Conservation (phyloP, 2,888 invertebrate genomes). For the Polyploca ridens region DNA sequence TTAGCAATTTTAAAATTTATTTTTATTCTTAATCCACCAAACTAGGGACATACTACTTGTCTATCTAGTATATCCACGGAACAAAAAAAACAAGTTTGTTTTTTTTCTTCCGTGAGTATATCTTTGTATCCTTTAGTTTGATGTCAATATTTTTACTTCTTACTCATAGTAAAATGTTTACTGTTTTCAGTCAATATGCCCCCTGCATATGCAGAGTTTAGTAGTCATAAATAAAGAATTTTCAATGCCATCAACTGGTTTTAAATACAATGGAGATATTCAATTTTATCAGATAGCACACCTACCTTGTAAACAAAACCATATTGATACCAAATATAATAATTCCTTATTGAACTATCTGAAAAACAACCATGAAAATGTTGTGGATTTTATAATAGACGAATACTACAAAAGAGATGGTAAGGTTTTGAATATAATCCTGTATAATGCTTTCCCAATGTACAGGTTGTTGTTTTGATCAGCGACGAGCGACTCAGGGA, state of each 20-base stretch:
- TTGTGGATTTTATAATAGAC: conserved; percentile 80
- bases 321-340: conserved; percentile 83
- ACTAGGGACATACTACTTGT: too few species aligned
- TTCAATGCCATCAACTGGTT: conserved; percentile 58
- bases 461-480: too few species aligned
- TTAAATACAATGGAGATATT: conserved; percentile 75
- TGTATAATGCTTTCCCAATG: too few species aligned
- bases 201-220: conserved; percentile 83
- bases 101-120: too few species aligned
- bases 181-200: conserved; percentile 75
- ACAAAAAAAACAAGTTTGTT: too few species aligned
- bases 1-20: neutral
- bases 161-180: neutral
- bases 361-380: conserved; percentile 65
- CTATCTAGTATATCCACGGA: too few species aligned
- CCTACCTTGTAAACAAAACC: conserved; percentile 74
- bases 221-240: conserved; percentile 76
- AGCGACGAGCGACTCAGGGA: too few species aligned
- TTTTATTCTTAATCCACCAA: neutral
- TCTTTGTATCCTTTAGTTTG: neutral
- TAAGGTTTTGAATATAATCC: conserved; percentile 48
- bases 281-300: conserved; percentile 75
- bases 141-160: neutral
- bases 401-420: conserved; percentile 85
- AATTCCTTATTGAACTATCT: conserved; percentile 74